Base-by-base conservation (phyloP, 64 coral and sea anemone species). In the Actinia equina region DNA sequence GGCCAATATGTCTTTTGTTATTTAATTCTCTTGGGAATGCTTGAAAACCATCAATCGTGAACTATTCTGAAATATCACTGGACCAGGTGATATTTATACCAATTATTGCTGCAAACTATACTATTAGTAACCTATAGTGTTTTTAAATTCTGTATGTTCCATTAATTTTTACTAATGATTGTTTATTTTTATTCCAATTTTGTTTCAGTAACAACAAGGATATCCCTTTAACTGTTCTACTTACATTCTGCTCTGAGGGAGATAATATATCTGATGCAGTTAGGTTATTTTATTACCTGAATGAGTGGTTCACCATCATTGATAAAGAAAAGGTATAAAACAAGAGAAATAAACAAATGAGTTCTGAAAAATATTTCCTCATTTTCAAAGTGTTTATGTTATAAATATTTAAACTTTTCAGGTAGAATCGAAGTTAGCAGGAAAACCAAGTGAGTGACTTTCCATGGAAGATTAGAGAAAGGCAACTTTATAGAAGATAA, bases 211-310 rank as follows among this genome's bases (percentile, higher is more conserved):
- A 81, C 79, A 87, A 87, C 79, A 80, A 93, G 27, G 83, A 23
- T 52, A 85, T 96, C 43, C 41, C 91, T 17, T 89, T 96, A 56
- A 87, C 91, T 87, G 88, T 96, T 27, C 41, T 96, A 44, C 43
- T 96, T 56, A 84, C 84, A 44, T 96, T 96, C 77, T 96, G 91
- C 69, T 96, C 94, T 61, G 94, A 96, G 62, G 94, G 94, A 77
- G 94, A 96, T n/a, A 96, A 96, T 53, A 93, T 96, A 10, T 84
- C 86, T 22, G 94, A 96, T 96, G 94, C 91, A 30, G 91, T 93
- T 13, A 93, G 89, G 55, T 86, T 96, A 63, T 96, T 96, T 43
- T 62, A 93, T 22, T 96, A 85, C 17, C 44, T 93, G 45, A 96
- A 96, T 88, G 91, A 93, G 7, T 96, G 94, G 94, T 61, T 96